Evolutionary conservation across 2,888 invertebrate genomes (phyloP), one percentile per base, ranked within the genome.

Genomic region (Acronicta alni): DNA sequence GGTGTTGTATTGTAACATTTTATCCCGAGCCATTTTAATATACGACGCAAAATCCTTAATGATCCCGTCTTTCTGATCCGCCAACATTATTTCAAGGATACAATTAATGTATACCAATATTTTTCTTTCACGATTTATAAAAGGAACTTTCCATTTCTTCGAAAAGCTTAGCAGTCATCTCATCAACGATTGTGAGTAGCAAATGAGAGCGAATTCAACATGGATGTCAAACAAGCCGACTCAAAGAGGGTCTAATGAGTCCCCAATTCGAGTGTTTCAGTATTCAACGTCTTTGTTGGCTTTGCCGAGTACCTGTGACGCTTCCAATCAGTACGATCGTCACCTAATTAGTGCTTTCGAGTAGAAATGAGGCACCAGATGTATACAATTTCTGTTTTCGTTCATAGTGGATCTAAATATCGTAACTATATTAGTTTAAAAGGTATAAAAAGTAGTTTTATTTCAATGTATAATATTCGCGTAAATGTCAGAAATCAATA

Each of bases 201-300:
- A 80, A 84, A 84, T 80, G 82, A 83, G 77, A 80, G 77, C 62
- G 75, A 81, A 83, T 84, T 83, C 81, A 80, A 79, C 75, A 75
- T 77, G 68, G 77, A 82, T 82, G 80, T 83, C 83, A 82, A 84
- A 84, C 84, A 83, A 81, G 78, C 75, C 76, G 77, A 71, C 77
- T 83, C 83, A 84, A 83, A 84, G 84, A 77, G 75, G 75, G 79
- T 74, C 83, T 84, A 84, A 84, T 84, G 84, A 84, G 81, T 78
- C 75, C 75, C 69, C 62, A 75, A 81, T 83, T 79, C 78, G 72
- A 82, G 71, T 81, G 79, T 79, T 79, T 77, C 72, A 73, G 79
- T 73, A 79, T 80, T 81, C 75, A 63, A 44, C 67, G 62, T 73
- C 74, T 75, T 76, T 76, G 74, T 73, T 67, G 62, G 54, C 57